Percentiles rank a stretch among this genome's conserved stretches.
These are phyloP conservation scores for Lasiurus cinereus DNA, from an alignment of 2,113 vertebrate genomes.

Conservation along the genomic window DNA sequence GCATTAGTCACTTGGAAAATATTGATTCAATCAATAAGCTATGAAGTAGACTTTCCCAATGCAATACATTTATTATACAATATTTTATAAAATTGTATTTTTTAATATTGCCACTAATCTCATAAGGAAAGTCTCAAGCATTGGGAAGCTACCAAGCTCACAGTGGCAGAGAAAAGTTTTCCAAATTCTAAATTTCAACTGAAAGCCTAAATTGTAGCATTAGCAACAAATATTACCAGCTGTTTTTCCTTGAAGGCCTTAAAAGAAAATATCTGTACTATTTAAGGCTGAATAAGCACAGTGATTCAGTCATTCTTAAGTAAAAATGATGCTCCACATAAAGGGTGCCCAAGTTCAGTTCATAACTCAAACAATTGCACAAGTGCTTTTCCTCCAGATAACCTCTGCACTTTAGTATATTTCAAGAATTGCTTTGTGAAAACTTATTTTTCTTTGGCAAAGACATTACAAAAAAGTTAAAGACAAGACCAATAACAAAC, in stretches of 20 bases:
- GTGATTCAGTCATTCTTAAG: not conserved
- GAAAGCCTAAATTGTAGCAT: not conserved
- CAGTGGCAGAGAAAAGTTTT: not conserved
- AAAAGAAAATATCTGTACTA: not conserved
- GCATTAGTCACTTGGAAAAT: not conserved
- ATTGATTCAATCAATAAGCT: not conserved
- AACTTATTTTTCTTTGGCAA: not conserved
- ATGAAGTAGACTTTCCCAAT: not conserved
- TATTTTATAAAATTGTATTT: not conserved
- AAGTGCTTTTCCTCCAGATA: not conserved
- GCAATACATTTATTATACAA: not conserved
- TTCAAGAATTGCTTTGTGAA: not conserved
- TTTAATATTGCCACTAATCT: not conserved
- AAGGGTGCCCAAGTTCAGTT: not conserved
- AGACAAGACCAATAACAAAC: not conserved
- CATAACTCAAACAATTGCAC: not conserved
- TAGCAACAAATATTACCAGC: not conserved
- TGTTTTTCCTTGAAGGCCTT: not conserved
- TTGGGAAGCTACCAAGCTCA: not conserved
- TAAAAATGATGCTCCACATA: not conserved
- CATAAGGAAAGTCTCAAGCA: not conserved
- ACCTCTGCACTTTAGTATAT: not conserved
- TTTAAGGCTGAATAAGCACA: not conserved
- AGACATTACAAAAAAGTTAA: conserved; percentile 7
- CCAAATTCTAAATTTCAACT: not conserved